Evolutionary conservation across 2,113 vertebrate genomes (phyloP), one percentile per base, ranked within the genome.

Genomic region (Ciconia maguari): DNA sequence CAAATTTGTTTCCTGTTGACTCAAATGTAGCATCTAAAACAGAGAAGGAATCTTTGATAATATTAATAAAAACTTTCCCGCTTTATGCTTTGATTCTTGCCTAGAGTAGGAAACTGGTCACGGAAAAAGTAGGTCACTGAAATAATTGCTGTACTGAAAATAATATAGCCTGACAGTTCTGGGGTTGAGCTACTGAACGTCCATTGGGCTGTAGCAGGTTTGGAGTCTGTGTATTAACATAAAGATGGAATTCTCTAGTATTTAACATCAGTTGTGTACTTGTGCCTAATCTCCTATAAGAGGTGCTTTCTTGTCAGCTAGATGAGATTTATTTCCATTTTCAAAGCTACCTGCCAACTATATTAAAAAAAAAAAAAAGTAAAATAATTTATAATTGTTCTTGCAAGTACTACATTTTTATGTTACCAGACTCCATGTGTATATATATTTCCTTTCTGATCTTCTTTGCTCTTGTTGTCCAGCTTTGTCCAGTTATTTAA

Each of bases 111-210:
- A 96, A 93, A 88, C 72, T 92, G 87, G 94, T 96, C 87, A 85
- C 13, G 38, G 95, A 65, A 96, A 98, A 98, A 98, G 96, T 98
- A 98, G 98, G 98, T 98, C 98, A 97, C 83, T 55, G 97, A 98
- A 98, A 96, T 96, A 98, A 97, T 97, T 95, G 89, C 74, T 97
- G 96, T 96, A 96, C 83, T 97, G 98, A 97, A 97, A 97, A 96
- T 98, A 98, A 98, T 98, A 90, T 30, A 95, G 95, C 64, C 94
- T 98, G 98, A 98, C 98, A 98, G 95, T 94, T 93, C 86, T 94
- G 78, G 89, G 86, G 83, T 95, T 97, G 83, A 94, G 95, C 95
- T 96, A 83, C 95, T 86, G 90, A 94, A 92, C 83, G 94, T 94
- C 97, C 90, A 93, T 26, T 68, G 95, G 94, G 66, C 93, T 96